Conservation (phyloP, 2,113 vertebrate genomes). For the Colossoma macropomum region DNA sequence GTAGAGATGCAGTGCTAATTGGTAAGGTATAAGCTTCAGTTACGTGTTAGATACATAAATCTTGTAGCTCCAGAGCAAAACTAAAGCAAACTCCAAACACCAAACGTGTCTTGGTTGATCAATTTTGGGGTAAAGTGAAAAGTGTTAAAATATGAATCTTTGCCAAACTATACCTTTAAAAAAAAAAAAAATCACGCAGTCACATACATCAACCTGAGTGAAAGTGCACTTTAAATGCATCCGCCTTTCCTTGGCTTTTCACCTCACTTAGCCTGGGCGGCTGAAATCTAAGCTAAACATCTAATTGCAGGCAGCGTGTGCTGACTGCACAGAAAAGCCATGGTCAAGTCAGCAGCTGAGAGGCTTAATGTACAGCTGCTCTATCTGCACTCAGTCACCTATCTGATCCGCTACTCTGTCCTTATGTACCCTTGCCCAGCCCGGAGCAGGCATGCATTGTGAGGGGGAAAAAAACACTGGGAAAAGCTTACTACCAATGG, state of each 20-base stretch:
- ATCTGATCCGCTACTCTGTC: slow-evolving; percentile 16
- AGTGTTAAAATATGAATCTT: neutral
- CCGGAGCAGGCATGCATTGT: neutral
- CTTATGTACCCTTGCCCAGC: slow-evolving; percentile 21
- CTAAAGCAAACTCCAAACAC: neutral
- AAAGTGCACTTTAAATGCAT: slow-evolving; percentile 32
- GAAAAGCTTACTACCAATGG: neutral
- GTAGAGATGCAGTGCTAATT: too few species aligned
- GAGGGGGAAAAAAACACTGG: neutral
- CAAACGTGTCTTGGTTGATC: neutral
- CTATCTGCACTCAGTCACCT: slow-evolving; percentile 31
- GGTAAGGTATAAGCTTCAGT: too few species aligned
- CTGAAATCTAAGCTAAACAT: slow-evolving; percentile 43
- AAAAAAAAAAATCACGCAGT: neutral
- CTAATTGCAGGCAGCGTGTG: slow-evolving; percentile 1
- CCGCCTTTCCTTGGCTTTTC: neutral
- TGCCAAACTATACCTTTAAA: slow-evolving; percentile 1
- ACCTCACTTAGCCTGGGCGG: slow-evolving; percentile 26
- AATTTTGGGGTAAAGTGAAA: too few species aligned
- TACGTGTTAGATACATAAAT: too few species aligned
- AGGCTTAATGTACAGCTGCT: slow-evolving; percentile 38
- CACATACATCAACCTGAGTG: slow-evolving; percentile 18
- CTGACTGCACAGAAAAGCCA: slow-evolving; percentile 34
- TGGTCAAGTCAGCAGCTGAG: slow-evolving; percentile 16
- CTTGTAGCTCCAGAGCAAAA: too few species aligned